These are phyloP conservation scores for Ptychobarbus kaznakovi DNA, from an alignment of 2,797 vertebrate genomes.

Conservation along the genomic window DNA sequence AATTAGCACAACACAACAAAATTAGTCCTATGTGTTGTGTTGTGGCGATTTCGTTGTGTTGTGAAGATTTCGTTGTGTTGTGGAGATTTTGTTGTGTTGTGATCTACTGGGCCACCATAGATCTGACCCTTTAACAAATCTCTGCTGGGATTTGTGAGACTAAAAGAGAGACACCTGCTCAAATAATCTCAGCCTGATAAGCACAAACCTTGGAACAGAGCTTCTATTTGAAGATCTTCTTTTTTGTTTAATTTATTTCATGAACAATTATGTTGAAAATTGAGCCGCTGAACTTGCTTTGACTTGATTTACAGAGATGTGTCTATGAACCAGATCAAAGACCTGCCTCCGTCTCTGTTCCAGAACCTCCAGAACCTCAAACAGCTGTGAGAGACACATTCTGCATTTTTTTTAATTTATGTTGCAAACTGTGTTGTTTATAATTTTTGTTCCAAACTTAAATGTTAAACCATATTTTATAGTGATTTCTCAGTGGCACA, in stretches of 20 bases:
- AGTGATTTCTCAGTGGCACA: background rate
- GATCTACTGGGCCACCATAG: too few relatives aligned
- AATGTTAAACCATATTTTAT: background rate
- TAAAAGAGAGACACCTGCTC: constrained; percentile 11
- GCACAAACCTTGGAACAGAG: background rate
- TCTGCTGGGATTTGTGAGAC: background rate
- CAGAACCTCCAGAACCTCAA: constrained; percentile 67
- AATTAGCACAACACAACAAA: too few relatives aligned
- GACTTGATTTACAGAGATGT: constrained; percentile 68
- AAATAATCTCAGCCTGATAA: constrained; percentile 9
- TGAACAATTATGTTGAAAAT: constrained; percentile 1
- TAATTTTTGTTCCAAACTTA: background rate
- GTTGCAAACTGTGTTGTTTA: background rate
- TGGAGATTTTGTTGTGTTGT: too few relatives aligned
- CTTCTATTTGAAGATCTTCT: constrained; percentile 4
- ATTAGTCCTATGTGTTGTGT: too few relatives aligned
- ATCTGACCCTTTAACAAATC: background rate
- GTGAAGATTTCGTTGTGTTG: too few relatives aligned
- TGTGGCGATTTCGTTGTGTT: too few relatives aligned
- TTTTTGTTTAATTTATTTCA: background rate
- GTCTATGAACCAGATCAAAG: constrained; percentile 68
- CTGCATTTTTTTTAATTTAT: background rate
- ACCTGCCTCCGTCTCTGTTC: constrained; percentile 67
- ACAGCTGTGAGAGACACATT: constrained; percentile 69
- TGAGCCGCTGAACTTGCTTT: constrained; percentile 3